A percentile compares a stretch with the other conserved stretches of the same genome.
phyloP scores from a whole-genome alignment of 2,113 vertebrate genomes.

The Megaceryle maxima region DNA sequence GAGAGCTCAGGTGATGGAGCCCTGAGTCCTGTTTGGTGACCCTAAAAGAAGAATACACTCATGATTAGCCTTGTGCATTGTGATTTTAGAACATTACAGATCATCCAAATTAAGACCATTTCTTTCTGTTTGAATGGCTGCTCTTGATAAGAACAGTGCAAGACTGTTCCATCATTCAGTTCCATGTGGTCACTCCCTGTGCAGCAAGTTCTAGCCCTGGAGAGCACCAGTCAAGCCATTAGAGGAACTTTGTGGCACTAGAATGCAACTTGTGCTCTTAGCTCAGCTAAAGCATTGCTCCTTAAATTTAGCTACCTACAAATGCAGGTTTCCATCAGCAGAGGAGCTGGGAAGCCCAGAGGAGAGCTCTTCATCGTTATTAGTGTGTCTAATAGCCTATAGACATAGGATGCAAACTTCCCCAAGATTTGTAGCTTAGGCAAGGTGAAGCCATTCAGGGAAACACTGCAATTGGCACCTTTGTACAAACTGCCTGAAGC shows the following conservation, averaged over 20 bases:
- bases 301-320: background rate
- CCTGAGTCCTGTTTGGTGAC: background rate
- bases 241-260: background rate
- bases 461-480: background rate
- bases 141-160: background rate
- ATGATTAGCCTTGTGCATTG: background rate
- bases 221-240: background rate
- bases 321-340: background rate
- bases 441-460: background rate
- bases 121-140: background rate
- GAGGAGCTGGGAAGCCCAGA: background rate
- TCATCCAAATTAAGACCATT: background rate
- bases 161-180: background rate
- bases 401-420: background rate
- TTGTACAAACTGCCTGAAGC: background rate
- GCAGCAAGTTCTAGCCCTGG: background rate
- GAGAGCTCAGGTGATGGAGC: background rate
- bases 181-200: fast-evolving
- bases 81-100: background rate
- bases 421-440: background rate
- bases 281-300: background rate
- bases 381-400: background rate
- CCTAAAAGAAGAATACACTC: background rate
- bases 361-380: background rate
- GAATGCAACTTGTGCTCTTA: background rate